These are phyloP conservation scores for Bombus sylvicola DNA, from an alignment of 1,140 invertebrate genomes.

Conservation along the genomic window DNA sequence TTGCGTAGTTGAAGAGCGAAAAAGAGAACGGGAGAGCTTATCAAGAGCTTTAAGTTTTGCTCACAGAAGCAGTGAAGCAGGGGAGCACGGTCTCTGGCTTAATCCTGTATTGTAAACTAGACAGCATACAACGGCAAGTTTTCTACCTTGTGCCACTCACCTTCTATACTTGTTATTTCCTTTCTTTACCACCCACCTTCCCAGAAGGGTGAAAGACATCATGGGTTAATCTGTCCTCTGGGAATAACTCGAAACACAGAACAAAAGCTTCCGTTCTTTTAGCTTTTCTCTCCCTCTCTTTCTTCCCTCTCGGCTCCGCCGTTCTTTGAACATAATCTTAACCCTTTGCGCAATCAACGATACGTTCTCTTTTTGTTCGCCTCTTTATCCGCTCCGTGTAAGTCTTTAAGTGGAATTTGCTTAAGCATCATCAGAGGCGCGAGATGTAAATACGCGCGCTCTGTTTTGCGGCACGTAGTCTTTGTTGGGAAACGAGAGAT, in stretches of 20 bases:
- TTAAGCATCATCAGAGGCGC: neutral
- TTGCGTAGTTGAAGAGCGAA: slow-evolving; percentile 40
- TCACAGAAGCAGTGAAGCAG: slow-evolving; percentile 55
- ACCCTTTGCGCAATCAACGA: slow-evolving; percentile 63
- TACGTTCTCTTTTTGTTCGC: slow-evolving; percentile 5
- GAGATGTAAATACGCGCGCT: neutral
- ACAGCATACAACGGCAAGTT: slow-evolving; percentile 75
- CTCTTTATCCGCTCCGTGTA: neutral
- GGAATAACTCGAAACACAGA: slow-evolving; percentile 78
- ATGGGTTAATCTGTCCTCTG: slow-evolving; percentile 76
- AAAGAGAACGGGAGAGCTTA: slow-evolving; percentile 72
- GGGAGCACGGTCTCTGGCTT: slow-evolving; percentile 66
- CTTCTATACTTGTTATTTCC: slow-evolving; percentile 64
- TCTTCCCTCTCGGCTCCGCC: neutral
- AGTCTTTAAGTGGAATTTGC: slow-evolving; percentile 27
- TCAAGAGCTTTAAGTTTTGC: slow-evolving; percentile 78
- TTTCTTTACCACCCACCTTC: slow-evolving; percentile 41
- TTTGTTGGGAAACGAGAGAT: too few relatives aligned
- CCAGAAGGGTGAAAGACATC: slow-evolving; percentile 64
- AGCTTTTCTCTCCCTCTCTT: neutral
- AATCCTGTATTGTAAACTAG: slow-evolving; percentile 81
- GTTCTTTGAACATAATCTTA: slow-evolving; percentile 45
- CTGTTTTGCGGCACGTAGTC: neutral
- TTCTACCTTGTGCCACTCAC: slow-evolving; percentile 67
- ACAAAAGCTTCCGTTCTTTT: slow-evolving; percentile 70